Base-by-base conservation (phyloP, 2,888 invertebrate species). In the Chymomyza amoena region DNA sequence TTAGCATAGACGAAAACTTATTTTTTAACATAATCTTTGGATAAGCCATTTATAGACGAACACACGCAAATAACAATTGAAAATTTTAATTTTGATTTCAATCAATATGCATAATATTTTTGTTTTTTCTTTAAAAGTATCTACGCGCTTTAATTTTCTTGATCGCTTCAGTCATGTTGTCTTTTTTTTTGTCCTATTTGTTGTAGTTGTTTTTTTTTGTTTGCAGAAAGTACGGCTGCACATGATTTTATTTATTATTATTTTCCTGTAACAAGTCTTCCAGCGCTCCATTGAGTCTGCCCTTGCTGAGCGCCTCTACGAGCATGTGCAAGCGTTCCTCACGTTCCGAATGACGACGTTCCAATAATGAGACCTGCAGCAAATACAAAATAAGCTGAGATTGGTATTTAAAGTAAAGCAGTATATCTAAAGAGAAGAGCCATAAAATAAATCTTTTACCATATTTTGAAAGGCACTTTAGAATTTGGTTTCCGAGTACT, bases 271-370 rank as follows among this genome's bases (percentile, higher is more conserved):
- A 61, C 64, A 91, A 78, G 67, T 91, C 91, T 70, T 91, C 91
- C 59, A 91, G 84, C 15, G 91, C 90, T 16, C 91, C 91, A 70
- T 91, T 91, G 13, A 92, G 77, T 20, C 92, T 88, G 54, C 92
- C 92, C 77, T 92, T 92, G 79, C 92, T 92, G n/a, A 92, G 80
- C 28, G 91, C 92, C 72, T 92, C 92, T 28, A 92, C 91, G 39
- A 92, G 83, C 89, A 92, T 89, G 66, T 92, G 92, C 61, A 92
- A 80, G 10, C 92, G 90, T 70, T 92, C 91, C 83, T 92, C 92
- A 36, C 92, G 91, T 83, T 92, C 92, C 61, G 91, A 90, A 70
- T 92, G 92, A 3, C 92, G 89, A 9, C 91, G 89, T 78, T 92
- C 92, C 73, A 92, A 77, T 45, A 91, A 89, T 77, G 92, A 90